These are phyloP conservation scores for Ellobium chinense DNA, from an alignment of 2,888 invertebrate genomes.

Conservation along the genomic window DNA sequence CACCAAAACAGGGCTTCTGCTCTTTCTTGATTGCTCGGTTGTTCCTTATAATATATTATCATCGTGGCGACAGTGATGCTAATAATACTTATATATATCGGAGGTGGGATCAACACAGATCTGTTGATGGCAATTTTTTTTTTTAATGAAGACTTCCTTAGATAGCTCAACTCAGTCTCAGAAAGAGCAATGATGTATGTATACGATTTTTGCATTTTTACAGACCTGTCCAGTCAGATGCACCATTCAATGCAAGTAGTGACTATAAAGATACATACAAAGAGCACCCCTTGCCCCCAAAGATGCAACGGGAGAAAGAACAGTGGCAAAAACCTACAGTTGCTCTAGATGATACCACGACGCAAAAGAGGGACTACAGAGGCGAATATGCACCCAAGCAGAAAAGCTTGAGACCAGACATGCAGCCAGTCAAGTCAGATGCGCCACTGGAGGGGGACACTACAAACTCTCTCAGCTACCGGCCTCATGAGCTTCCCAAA, in stretches of 20 bases:
- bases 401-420: slow-evolving; percentile 64
- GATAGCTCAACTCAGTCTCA: no score
- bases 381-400: slow-evolving; percentile 50
- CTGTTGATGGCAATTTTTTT: no score
- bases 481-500: slow-evolving; percentile 38
- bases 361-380: slow-evolving; percentile 61
- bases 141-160: no score
- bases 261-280: slow-evolving; percentile 70
- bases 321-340: slow-evolving; percentile 61
- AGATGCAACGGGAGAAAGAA: slow-evolving; percentile 54
- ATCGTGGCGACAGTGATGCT: no score
- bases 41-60: no score
- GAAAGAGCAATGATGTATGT: no score
- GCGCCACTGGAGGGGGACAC: slow-evolving; percentile 71
- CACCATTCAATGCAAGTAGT: slow-evolving; percentile 70
- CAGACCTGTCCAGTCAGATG: slow-evolving; percentile 54
- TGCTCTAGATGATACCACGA: slow-evolving; percentile 65
- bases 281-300: slow-evolving; percentile 63
- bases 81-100: no score
- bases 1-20: no score
- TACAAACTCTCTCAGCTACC: slow-evolving; percentile 64
- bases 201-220: background rate
- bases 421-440: slow-evolving; percentile 60
- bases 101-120: no score
- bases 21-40: no score